These are phyloP conservation scores for Capitella teleta DNA, from an alignment of 1,140 invertebrate genomes.

Conservation along the genomic window DNA sequence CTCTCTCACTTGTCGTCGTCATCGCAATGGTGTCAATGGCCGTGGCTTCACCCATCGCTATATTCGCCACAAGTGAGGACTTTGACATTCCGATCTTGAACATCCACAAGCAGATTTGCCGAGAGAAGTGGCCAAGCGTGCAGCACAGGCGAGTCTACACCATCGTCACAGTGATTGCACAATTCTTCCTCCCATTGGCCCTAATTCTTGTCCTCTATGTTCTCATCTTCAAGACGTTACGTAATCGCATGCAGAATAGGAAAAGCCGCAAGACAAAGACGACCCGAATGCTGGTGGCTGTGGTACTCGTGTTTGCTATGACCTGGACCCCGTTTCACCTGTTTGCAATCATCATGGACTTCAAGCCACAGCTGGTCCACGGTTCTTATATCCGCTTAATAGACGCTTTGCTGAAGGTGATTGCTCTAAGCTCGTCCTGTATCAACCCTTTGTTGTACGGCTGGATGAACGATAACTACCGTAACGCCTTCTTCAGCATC, in stretches of 20 bases:
- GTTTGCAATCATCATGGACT: slow-evolving; percentile 41
- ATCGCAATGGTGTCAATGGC: slow-evolving; percentile 4
- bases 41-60: slow-evolving; percentile 9
- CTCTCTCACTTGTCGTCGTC: slow-evolving; percentile 6
- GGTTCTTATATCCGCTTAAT: slow-evolving; percentile 33
- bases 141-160: slow-evolving; percentile 13
- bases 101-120: slow-evolving; percentile 10
- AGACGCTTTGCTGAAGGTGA: slow-evolving; percentile 38
- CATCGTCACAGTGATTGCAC: slow-evolving; percentile 9
- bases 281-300: slow-evolving; percentile 23
- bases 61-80: slow-evolving; percentile 5
- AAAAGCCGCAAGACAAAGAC: slow-evolving; percentile 14
- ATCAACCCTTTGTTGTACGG: slow-evolving; percentile 19
- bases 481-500: slow-evolving; percentile 12
- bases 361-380: slow-evolving; percentile 28
- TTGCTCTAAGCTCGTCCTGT: slow-evolving; percentile 41
- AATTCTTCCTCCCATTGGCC: slow-evolving; percentile 14
- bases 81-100: slow-evolving; percentile 4
- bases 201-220: slow-evolving; percentile 13
- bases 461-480: slow-evolving; percentile 19
- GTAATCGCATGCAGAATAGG: background rate
- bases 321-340: slow-evolving; percentile 40
- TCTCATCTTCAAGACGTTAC: slow-evolving; percentile 9
- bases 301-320: slow-evolving; percentile 30
- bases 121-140: slow-evolving; percentile 14